Evolutionary conservation across 2,113 vertebrate genomes (phyloP), one percentile per base, ranked within the genome.

Genomic region (Xyrauchen texanus): DNA sequence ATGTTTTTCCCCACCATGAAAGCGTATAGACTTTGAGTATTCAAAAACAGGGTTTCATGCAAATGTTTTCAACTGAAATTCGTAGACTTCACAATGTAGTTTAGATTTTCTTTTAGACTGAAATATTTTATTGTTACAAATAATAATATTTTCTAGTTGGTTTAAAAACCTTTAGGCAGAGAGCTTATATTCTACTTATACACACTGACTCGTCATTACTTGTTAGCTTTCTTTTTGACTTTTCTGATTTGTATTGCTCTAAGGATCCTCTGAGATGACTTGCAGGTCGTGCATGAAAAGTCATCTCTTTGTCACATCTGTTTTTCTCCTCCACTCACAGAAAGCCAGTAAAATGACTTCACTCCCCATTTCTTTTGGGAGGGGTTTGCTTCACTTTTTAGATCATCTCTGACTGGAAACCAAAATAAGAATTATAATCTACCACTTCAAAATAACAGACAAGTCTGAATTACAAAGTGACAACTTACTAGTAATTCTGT

Each of bases 291-390:
- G 42, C 9, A 61, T 61, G 52, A 46, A 83, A 70, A 60, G 9
- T 52, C 52, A 69, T n/a, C 45, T 16, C n/a, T 70, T 44, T 21
- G 7, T 11, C 68, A 79, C 11, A 80, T 80, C 77, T 83, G 61
- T 9, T 57, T 68, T 80, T 57, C 12, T 42, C 13, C 9, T 62
- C 13, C 44, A 12, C 47, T 53, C 12, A 57, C 52, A n/a, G 55
- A 62, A 78, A 69, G 45, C 42, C 16, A n/a, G 3, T 57, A 7
- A 73, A 74, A 68, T 71, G 51, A 71, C 13, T 60, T 80, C 51
- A 67, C 21, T 34, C 21, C 21, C 21, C 3, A 3, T 34, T 34
- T 34, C 21, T 34, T 16, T 12, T 63, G 51, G 65, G 49, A 69
- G 57, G 12, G 12, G 11, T 49, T 73, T 60, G 47, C 73, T 49